Conservation (phyloP, 2,888 invertebrate species). For the Horisme vitalbata region DNA sequence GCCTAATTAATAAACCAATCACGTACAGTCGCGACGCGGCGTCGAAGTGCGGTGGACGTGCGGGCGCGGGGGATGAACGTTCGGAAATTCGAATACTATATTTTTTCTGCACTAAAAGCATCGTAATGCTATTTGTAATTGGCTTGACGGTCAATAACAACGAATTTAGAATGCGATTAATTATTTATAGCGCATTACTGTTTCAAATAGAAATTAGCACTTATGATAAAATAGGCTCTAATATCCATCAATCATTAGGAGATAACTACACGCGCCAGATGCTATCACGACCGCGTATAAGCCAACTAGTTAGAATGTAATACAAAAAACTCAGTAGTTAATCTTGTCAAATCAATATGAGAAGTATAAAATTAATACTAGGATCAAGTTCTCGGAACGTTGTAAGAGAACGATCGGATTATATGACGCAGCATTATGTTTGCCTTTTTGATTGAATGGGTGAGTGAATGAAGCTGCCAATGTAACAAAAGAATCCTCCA, state of each 20-base stretch:
- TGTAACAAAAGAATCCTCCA: conserved; percentile 56
- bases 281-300: conserved; percentile 41
- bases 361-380: conserved; percentile 55
- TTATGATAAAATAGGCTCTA: conserved; percentile 40
- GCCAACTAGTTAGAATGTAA: conserved; percentile 41
- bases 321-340: conserved; percentile 50
- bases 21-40: conserved; percentile 82
- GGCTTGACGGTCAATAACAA: conserved; percentile 72
- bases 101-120: conserved; percentile 77
- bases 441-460: conserved; percentile 56
- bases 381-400: conserved; percentile 54
- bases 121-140: conserved; percentile 78
- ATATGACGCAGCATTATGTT: conserved; percentile 60
- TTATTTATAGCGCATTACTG: conserved; percentile 53
- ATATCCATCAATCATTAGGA: conserved; percentile 49
- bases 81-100: conserved; percentile 80
- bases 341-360: conserved; percentile 58
- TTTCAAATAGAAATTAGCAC: conserved; percentile 48
- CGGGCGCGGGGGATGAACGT: conserved; percentile 80
- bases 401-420: conserved; percentile 55
- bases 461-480: conserved; percentile 54
- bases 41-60: conserved; percentile 80
- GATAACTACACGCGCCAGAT: conserved; percentile 46
- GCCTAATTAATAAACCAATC: conserved; percentile 84
- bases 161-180: conserved; percentile 67